Conservation (phyloP, 1,140 invertebrate genomes). For the Sesamia nonagrioides region DNA sequence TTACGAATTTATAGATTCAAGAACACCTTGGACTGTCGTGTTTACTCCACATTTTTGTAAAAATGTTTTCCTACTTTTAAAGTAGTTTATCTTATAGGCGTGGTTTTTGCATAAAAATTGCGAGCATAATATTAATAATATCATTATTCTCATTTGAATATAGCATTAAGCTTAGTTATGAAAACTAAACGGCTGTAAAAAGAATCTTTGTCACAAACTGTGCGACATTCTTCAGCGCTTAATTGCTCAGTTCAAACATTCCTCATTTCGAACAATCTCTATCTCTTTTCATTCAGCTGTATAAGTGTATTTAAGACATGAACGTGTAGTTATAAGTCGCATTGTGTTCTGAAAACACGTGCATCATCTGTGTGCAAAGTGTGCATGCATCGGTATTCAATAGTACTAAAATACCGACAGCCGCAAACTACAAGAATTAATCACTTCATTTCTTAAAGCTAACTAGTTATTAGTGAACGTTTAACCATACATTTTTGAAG, state of each 20-base stretch:
- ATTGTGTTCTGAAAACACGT: not conserved
- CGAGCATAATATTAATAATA: conserved; percentile 38
- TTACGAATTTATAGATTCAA: conserved; percentile 1
- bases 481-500: no score
- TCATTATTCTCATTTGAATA: not conserved
- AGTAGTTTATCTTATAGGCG: conserved; percentile 1
- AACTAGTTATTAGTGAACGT: no score
- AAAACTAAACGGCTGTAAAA: not conserved
- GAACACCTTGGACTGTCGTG: not conserved
- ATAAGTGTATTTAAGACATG: not conserved
- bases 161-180: not conserved
- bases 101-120: conserved; percentile 2
- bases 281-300: not conserved
- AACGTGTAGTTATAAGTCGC: not conserved
- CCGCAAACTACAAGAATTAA: not conserved
- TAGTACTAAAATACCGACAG: not conserved
- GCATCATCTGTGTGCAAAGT: not conserved
- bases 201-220: not conserved
- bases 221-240: not conserved
- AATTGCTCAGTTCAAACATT: conserved; percentile 22
- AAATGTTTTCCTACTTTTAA: not conserved
- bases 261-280: not conserved
- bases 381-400: not conserved
- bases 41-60: not conserved
- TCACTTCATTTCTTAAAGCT: no score